phyloP scores from a whole-genome alignment of 2,888 invertebrate genomes.

The Drosophila nr. perissopoda region DNA sequence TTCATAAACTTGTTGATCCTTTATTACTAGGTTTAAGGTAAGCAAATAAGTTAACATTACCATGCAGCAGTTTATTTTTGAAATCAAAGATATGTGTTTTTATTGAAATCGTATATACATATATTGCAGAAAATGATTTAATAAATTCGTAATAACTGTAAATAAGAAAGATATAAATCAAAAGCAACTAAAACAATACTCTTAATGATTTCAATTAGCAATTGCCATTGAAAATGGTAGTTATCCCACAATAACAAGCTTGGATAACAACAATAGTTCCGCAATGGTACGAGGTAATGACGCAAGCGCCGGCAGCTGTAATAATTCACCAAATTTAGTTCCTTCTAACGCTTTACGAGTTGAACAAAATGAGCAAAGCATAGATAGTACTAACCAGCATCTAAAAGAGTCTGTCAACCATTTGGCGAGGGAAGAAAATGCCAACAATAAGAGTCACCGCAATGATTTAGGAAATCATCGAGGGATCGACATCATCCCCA shows the following conservation, averaged over 20 bases:
- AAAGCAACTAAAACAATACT: slow-evolving; percentile 15
- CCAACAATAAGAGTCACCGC: slow-evolving; percentile 39
- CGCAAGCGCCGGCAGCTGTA: slow-evolving; percentile 20
- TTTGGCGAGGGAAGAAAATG: slow-evolving; percentile 40
- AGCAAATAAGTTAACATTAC: background rate
- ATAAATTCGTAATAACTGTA: background rate
- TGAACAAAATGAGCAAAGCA: slow-evolving; percentile 14
- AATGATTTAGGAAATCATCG: slow-evolving; percentile 42
- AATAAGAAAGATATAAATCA: background rate
- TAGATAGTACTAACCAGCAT: slow-evolving; percentile 16
- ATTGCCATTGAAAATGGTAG: slow-evolving; percentile 74
- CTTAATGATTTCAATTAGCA: slow-evolving; percentile 54
- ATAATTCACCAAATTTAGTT: slow-evolving; percentile 31
- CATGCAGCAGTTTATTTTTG: background rate
- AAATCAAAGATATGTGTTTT: background rate
- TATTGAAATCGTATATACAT: background rate
- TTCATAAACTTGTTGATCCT: background rate
- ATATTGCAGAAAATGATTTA: background rate
- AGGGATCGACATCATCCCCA: slow-evolving; percentile 32
- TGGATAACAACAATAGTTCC: slow-evolving; percentile 58
- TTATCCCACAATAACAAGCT: slow-evolving; percentile 66
- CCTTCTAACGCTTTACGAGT: slow-evolving; percentile 20
- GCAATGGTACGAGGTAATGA: slow-evolving; percentile 35
- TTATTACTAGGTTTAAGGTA: background rate
- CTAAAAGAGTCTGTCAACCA: slow-evolving; percentile 29